Base-by-base conservation (phyloP, 2,113 vertebrate species). In the Trinectes maculatus region DNA sequence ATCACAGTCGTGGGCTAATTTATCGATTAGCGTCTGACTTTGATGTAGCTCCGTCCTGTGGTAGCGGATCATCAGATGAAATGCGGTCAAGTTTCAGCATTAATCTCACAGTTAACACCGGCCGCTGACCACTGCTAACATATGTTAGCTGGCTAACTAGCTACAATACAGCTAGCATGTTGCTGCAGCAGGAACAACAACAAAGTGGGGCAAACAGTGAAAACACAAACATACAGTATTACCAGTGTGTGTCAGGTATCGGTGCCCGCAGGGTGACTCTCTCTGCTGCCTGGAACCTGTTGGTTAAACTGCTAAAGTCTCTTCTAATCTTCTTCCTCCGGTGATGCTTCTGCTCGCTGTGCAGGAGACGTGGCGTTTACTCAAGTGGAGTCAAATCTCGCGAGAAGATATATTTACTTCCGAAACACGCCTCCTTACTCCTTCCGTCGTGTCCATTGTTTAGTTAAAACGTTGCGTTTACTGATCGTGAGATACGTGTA, bases 321-420 rank as follows among this genome's bases (percentile, higher is more conserved):
- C n/a, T 5, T 6, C n/a, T 11, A 47, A 36, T 24, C 46, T n/a
- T n/a, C n/a, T 31, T 31, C 8, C 29, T 8, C 3, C 51, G 58
- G 3, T 21, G 60, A 29, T 73, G 53, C 71, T 49, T 5, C 36
- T 74, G 48, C 19, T 51, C 28, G 58, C 70, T 49, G 49, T 46
- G 59, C 34, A 66, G 54, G 49, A 86, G 87, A 92, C 91, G 91
- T 92, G 91, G 91, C 91, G 74, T 87, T 85, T 43, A 42, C 72
- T 73, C 80, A 83, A 84, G 60, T 24, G 25, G 4, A 4, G 0
- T 5, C 12, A 82, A 69, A 22, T 87, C 82, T 88, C 89, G 91
- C 91, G 89, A 9, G 81, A 73, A 5, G 29, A 8, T 8, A 31
- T 31, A 8, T 31, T 4, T 31, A 31, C 29, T 8, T 31, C 29